Evolutionary conservation across 2,797 vertebrate genomes (phyloP).

Genomic region (Chiloscyllium punctatum): DNA sequence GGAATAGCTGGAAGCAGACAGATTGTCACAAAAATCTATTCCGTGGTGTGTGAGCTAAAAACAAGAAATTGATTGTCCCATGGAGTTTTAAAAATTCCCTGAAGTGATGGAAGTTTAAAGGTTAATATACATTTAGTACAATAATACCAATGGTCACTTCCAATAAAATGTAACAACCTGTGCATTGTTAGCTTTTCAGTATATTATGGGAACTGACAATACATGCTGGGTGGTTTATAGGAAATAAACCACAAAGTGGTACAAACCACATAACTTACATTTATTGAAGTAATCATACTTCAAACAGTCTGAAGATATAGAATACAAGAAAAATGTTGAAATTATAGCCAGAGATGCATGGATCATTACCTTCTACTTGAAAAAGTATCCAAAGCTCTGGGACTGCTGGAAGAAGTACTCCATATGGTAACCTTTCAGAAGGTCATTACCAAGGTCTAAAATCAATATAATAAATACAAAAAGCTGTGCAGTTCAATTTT

Average conservation of each 20-base stretch:
- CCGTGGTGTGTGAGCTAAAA: background rate
- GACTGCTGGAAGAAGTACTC: background rate
- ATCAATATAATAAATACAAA: constrained; percentile 23
- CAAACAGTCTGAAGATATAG: background rate
- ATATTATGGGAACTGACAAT: background rate
- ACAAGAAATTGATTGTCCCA: background rate
- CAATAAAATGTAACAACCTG: constrained; percentile 1
- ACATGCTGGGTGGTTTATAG: background rate
- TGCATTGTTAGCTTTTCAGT: background rate
- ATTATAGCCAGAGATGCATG: background rate
- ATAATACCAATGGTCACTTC: background rate
- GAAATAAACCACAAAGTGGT: constrained; percentile 16
- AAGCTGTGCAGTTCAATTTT: background rate
- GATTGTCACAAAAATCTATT: background rate
- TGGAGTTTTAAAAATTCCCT: background rate
- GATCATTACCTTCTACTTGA: constrained; percentile 8
- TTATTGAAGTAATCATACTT: background rate
- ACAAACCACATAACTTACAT: background rate
- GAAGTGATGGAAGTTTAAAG: background rate
- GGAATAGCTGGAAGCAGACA: background rate
- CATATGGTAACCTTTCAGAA: constrained; percentile 26
- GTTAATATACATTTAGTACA: background rate
- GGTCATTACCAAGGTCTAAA: constrained; percentile 10
- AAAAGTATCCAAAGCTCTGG: background rate
- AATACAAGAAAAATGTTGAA: constrained; percentile 4